These are phyloP conservation scores for Antedon mediterranea DNA, from an alignment of 53 echinoderm and acorn worm species.

Conservation along the genomic window DNA sequence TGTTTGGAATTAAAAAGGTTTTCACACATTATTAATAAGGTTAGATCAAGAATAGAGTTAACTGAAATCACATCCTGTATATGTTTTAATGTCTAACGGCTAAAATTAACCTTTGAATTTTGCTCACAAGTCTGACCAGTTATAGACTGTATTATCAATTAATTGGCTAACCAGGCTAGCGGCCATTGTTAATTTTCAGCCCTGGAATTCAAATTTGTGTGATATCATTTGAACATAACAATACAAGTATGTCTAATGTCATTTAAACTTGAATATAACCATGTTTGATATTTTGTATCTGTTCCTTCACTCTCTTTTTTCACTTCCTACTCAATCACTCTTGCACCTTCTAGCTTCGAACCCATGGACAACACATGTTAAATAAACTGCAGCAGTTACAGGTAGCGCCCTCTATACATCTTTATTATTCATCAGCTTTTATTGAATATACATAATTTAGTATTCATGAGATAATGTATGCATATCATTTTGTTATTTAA, in stretches of 20 bases:
- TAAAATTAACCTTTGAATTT: too few relatives aligned
- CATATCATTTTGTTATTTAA: too few relatives aligned
- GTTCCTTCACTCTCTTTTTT: background rate
- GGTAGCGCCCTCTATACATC: background rate
- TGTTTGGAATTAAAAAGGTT: too few relatives aligned
- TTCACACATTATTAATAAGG: too few relatives aligned
- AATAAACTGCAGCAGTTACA: background rate
- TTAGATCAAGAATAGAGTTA: too few relatives aligned
- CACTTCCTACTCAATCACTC: background rate
- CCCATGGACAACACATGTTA: background rate
- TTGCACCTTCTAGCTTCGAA: background rate
- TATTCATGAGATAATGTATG: too few relatives aligned
- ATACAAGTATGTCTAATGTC: background rate
- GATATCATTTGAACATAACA: background rate
- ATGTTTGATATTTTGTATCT: background rate
- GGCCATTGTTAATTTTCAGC: background rate
- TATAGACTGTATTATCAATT: too few relatives aligned
- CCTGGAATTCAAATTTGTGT: too few relatives aligned
- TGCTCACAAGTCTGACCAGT: too few relatives aligned
- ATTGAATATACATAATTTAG: background rate
- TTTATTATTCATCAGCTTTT: background rate
- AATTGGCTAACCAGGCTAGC: too few relatives aligned
- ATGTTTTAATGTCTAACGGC: too few relatives aligned
- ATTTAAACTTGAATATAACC: background rate
- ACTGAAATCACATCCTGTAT: too few relatives aligned